These are phyloP conservation scores for Coenonympha glycerion DNA, from an alignment of 2,888 invertebrate species.

Conservation along the genomic window DNA sequence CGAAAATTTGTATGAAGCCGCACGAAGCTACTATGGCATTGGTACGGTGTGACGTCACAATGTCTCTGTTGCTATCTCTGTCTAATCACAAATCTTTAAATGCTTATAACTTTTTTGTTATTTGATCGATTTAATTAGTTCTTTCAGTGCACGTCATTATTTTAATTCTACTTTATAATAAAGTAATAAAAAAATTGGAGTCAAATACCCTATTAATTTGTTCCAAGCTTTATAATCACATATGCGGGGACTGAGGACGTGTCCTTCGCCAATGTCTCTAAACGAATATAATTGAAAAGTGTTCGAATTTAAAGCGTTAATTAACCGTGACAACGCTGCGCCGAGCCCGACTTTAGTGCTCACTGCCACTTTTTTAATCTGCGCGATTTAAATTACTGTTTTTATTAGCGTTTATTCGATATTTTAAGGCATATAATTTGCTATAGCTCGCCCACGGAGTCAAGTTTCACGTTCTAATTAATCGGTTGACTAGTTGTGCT, in stretches of 20 bases:
- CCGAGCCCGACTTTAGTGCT: constrained; percentile 53
- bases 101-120: too few species aligned
- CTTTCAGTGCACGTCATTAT: too few species aligned
- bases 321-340: constrained; percentile 55
- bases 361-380: constrained; percentile 50
- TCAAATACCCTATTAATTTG: too few species aligned
- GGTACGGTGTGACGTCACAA: too few species aligned
- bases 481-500: constrained; percentile 69
- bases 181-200: too few species aligned
- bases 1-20: too few species aligned
- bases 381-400: constrained; percentile 60
- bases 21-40: too few species aligned
- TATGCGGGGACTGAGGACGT: not conserved
- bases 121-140: too few species aligned
- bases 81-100: too few species aligned
- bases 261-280: constrained; percentile 28
- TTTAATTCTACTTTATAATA: too few species aligned
- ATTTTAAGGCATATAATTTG: constrained; percentile 65
- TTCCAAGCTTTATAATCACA: not conserved
- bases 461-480: constrained; percentile 71
- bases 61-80: too few species aligned
- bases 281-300: constrained; percentile 59
- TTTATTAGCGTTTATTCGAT: constrained; percentile 55
- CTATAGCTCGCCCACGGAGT: constrained; percentile 56
- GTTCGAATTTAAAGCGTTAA: constrained; percentile 63